These are phyloP conservation scores for Hydraecia micacea DNA, from an alignment of 2,888 invertebrate species.

Conservation along the genomic window DNA sequence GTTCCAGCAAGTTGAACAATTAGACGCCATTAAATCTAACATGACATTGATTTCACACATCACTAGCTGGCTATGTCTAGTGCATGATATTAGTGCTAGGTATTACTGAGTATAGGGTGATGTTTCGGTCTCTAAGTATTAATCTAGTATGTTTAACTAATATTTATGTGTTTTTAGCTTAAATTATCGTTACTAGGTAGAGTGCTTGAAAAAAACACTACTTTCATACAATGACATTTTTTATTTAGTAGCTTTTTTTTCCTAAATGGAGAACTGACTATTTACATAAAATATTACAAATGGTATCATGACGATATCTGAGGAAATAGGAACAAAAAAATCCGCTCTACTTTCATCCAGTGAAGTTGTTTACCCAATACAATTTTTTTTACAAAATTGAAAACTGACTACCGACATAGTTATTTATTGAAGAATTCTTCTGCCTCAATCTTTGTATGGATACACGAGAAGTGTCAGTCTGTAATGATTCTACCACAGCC, in stretches of 20 bases:
- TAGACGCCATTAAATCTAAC: slow-evolving; percentile 42
- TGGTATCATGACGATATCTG: neutral
- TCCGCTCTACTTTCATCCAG: neutral
- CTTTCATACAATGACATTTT: neutral
- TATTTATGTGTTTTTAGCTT: no score
- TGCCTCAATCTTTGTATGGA: neutral
- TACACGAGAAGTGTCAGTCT: no score
- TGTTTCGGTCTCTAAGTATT: neutral
- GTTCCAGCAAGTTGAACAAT: slow-evolving; percentile 44
- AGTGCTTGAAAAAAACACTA: neutral
- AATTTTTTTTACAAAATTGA: neutral
- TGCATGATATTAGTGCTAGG: neutral
- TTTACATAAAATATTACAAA: neutral
- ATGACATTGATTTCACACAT: slow-evolving; percentile 35
- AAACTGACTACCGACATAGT: neutral
- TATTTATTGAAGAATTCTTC: neutral
- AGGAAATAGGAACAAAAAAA: neutral
- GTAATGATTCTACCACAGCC: neutral
- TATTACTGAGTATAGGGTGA: neutral
- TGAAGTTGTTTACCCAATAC: neutral
- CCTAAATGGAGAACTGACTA: neutral
- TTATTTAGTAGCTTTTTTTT: neutral
- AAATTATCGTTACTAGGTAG: neutral
- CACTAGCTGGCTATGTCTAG: slow-evolving; percentile 2
- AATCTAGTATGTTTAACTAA: neutral